Evolutionary conservation across 2,888 invertebrate species (phyloP).

Genomic region (Apotomis capreana): DNA sequence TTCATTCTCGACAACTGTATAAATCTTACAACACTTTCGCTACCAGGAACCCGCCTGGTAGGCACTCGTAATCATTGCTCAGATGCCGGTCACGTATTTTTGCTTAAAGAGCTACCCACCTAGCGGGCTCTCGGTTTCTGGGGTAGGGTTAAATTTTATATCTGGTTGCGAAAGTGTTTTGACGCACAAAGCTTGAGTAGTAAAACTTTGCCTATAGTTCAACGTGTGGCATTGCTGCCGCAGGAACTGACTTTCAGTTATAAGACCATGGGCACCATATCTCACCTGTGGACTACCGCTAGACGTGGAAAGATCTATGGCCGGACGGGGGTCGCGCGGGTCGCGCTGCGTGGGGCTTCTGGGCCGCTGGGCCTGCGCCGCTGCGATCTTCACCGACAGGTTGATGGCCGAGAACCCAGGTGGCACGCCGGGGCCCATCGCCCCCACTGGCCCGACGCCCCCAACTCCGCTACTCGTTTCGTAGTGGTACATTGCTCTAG

Average conservation of each 20-base stretch:
- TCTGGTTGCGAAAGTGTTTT: too few species aligned
- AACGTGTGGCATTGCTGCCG: not conserved
- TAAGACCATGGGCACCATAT: constrained; percentile 43
- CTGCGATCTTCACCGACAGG: constrained; percentile 92
- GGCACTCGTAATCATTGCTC: too few species aligned
- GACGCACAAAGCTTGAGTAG: too few species aligned
- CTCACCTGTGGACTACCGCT: constrained; percentile 94
- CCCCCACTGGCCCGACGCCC: constrained; percentile 85
- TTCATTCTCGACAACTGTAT: too few species aligned
- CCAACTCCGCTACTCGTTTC: constrained; percentile 83
- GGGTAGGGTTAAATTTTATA: too few species aligned
- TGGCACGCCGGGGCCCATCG: constrained; percentile 87
- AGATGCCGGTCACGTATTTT: too few species aligned
- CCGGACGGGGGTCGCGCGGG: constrained; percentile 91
- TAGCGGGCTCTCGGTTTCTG: too few species aligned
- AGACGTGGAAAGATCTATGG: constrained; percentile 93
- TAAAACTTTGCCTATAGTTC: too few species aligned
- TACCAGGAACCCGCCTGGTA: too few species aligned
- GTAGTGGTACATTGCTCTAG: constrained; percentile 92
- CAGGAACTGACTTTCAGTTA: constrained; percentile 14
- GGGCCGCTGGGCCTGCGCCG: constrained; percentile 87
- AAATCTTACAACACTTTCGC: too few species aligned
- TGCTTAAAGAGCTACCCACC: too few species aligned
- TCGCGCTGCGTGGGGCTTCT: constrained; percentile 89
- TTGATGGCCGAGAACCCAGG: constrained; percentile 92